Evolutionary conservation across 2,797 vertebrate species (phyloP), one percentile per base, ranked within the genome.

Genomic region (Vireo griseus): DNA sequence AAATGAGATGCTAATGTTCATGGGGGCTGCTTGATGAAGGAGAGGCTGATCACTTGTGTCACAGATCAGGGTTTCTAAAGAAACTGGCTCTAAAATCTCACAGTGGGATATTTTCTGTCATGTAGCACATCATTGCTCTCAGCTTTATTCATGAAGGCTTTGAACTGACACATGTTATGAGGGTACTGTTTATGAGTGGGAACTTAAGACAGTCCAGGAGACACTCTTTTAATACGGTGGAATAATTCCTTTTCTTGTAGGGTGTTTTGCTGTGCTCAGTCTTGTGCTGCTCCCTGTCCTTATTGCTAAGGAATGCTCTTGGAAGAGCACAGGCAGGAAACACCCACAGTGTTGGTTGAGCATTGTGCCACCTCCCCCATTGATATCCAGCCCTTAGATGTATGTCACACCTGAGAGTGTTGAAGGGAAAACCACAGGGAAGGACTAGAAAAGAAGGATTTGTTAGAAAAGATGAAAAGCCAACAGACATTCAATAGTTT

Each of bases 351-450:
- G 3, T 45, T 83, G 52, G 16, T 25, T 50, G 44, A 79, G 68
- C 5, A 0, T 13, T 39, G 31, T n/a, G 51, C 51, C 11, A 14
- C 3, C 66, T 69, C 45, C 19, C 22, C 45, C 11, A 3, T 2
- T 1, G 28, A 50, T 11, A 5, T 37, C 59, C 47, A 72, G 31
- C 50, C 50, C n/a, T 61, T 22, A 40, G 29, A 22, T 54, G 61
- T n/a, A 15, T 31, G n/a, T 63, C 35, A 45, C 35, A 42, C 45
- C 48, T 54, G 54, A 31, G 26, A 78, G 16, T 57, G 57, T 58
- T 50, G 42, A 67, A 71, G 57, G 15, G 25, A 55, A 58, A 48
- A 58, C 35, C 42, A 21, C 33, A 52, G 51, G 59, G 65, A 80
- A 84, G 39, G 22, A 58, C 51, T 47, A 29, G 58, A 72, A 80